Evolutionary conservation across 2,113 vertebrate species (phyloP), one percentile per base, ranked within the genome.

Genomic region (Tyrannus savana): DNA sequence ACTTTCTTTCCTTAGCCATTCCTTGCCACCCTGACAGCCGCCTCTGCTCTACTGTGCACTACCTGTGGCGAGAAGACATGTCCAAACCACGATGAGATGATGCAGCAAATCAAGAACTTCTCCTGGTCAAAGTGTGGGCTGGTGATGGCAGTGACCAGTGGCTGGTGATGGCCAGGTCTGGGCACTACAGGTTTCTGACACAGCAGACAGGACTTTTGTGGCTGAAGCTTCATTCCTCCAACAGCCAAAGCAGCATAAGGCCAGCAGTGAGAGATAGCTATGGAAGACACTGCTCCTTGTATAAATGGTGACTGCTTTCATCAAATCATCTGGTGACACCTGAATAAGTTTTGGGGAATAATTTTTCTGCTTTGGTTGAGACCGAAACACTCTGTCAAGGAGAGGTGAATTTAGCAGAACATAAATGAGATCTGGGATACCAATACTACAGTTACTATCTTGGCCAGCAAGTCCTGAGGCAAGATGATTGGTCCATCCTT

Each of bases 61-160:
- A 66, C 47, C 89, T 79, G 64, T 33, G 31, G 78, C 10, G 27
- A 93, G 78, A 66, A 95, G 58, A 94, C 6, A 2, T 73, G 63
- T 75, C 59, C 72, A 66, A 85, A 79, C 94, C 64, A 62, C 24
- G 50, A 58, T 66, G 96, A 96, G 62, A 87, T 86, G 93, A 95
- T 59, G 74, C 60, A 96, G 93, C 86, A 94, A 96, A 94, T 30
- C 50, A 69, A 28, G 67, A 95, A 96, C 60, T 93, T 41, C 49
- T 37, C 35, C 77, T 39, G 95, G 95, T 89, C 85, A 95, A 91
- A 97, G 93, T 5, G 1, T 69, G 76, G 72, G 66, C 73, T 82
- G 30, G 85, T 74, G 60, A 80, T n/a, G 37, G 90, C 72, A 78
- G 82, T 67, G 78, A 86, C 91, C 41, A 71, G 93, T 50, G 92